Percentiles rank a stretch among this genome's conserved stretches.
These are phyloP conservation scores for Nestor notabilis DNA, from an alignment of 2,113 vertebrate genomes.

Conservation along the genomic window DNA sequence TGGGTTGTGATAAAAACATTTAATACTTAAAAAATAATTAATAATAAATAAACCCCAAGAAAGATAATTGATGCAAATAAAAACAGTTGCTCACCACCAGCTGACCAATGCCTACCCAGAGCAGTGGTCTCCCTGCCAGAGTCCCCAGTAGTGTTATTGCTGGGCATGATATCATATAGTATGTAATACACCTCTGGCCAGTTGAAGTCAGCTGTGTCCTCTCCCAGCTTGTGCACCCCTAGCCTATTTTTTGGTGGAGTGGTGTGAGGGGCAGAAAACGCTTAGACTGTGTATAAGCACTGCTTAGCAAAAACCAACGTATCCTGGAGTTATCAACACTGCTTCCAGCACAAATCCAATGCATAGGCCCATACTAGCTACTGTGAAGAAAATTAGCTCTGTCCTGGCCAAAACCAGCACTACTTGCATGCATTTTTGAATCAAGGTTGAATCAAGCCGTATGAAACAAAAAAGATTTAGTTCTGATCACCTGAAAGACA, in stretches of 20 bases:
- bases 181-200: neutral
- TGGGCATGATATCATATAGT: neutral
- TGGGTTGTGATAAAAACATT: neutral
- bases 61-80: neutral
- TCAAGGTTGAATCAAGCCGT: neutral
- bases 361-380: neutral
- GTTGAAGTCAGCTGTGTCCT: neutral
- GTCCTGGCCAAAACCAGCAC: neutral
- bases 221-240: neutral
- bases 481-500: neutral
- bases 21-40: neutral
- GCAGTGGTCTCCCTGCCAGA: neutral
- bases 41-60: neutral
- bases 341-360: neutral
- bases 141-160: neutral
- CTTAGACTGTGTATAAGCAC: neutral
- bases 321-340: neutral
- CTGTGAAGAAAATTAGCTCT: neutral
- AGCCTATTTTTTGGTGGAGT: accelerated
- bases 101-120: neutral
- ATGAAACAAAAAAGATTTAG: neutral
- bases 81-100: neutral
- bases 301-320: neutral
- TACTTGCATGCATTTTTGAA: neutral
- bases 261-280: neutral